A percentile compares a stretch with the other conserved stretches of the same genome.
These are phyloP conservation scores for Coenobita brevimanus DNA, from an alignment of 1,140 invertebrate genomes.

Conservation along the genomic window DNA sequence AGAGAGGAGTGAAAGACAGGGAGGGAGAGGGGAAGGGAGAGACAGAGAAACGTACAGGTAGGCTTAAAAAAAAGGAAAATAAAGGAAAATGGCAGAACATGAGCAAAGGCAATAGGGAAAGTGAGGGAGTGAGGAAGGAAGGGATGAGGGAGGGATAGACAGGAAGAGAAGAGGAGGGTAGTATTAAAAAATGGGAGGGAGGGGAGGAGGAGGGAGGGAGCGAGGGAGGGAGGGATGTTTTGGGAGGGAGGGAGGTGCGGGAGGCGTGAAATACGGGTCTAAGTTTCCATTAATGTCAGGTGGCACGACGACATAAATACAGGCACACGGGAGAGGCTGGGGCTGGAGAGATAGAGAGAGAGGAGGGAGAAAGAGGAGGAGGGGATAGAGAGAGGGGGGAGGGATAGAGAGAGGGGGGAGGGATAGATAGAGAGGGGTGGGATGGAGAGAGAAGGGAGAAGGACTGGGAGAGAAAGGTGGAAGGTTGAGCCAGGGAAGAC, in stretches of 20 bases:
- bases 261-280: conserved; percentile 51
- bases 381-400: no score
- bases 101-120: neutral
- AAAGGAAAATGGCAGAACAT: neutral
- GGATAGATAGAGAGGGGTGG: no score
- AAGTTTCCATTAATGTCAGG: conserved; percentile 57
- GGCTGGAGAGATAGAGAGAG: neutral
- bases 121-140: neutral
- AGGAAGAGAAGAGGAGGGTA: neutral
- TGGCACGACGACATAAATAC: conserved; percentile 50
- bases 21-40: neutral
- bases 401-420: neutral
- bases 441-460: neutral
- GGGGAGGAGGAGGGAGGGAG: neutral
- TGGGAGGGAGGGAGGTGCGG: conserved; percentile 17
- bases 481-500: no score
- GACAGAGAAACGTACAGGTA: neutral
- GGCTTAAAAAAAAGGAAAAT: neutral
- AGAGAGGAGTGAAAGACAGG: neutral
- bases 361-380: neutral
- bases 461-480: no score
- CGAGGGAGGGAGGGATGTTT: neutral
- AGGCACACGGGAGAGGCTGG: neutral
- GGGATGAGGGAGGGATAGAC: neutral
- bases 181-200: neutral